A percentile compares a stretch with the other conserved stretches of the same genome.
Conservation (phyloP, 2,888 invertebrate species). For the Caenorhabditis virilis region DNA sequence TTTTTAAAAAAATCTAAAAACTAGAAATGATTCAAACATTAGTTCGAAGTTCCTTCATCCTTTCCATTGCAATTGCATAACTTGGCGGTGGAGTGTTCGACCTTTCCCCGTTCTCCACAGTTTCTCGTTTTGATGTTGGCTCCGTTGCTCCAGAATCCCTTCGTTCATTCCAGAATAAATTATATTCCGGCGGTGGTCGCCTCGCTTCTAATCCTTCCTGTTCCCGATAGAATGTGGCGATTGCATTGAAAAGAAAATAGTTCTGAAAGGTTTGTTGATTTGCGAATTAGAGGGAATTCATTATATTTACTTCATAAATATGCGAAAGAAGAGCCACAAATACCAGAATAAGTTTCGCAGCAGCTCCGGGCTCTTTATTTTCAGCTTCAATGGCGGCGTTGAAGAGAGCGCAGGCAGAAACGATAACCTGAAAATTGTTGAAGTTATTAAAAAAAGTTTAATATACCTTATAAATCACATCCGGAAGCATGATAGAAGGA, state of each 20-base stretch:
- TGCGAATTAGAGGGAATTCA: not conserved
- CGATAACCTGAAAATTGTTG: not conserved
- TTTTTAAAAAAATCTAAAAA: no score
- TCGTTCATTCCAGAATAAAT: no score
- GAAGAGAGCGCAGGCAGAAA: not conserved
- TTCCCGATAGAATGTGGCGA: conserved; percentile 31
- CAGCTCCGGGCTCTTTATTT: not conserved
- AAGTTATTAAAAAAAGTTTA: not conserved
- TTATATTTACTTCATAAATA: not conserved
- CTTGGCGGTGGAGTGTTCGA: no score
- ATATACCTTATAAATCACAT: conserved; percentile 35
- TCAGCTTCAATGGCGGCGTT: not conserved
- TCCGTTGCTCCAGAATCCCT: no score
- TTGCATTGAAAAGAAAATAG: conserved; percentile 48
- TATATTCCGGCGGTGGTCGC: conserved; percentile 38
- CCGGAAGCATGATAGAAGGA: conserved; percentile 40
- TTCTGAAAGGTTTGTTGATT: conserved; percentile 16
- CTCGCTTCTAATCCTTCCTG: conserved; percentile 21
- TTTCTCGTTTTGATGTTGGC: no score
- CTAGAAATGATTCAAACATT: no score
- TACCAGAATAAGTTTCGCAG: not conserved
- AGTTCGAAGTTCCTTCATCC: no score
- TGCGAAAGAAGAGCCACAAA: not conserved
- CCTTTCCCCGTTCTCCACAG: no score
- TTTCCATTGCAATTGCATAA: no score